Evolutionary conservation across 64 coral and sea anemone genomes (phyloP).

Genomic region (Stichodactyla mertensii): DNA sequence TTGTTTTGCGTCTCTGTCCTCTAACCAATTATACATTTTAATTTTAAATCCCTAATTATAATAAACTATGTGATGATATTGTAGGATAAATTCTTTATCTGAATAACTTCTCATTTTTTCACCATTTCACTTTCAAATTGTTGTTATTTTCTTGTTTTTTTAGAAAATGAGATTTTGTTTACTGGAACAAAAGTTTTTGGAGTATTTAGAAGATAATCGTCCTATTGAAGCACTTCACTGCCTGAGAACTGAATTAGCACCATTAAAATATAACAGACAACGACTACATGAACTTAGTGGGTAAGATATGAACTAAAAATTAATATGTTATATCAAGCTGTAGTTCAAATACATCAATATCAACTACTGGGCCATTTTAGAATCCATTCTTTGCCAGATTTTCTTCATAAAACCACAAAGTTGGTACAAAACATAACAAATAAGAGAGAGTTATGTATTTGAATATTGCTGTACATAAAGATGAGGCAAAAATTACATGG

Average conservation of each 20-base stretch:
- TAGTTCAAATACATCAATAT: not conserved
- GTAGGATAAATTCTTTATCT: not conserved
- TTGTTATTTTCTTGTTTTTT: not conserved
- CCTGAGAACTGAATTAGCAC: slow-evolving; percentile 89
- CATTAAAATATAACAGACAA: slow-evolving; percentile 85
- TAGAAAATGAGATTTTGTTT: slow-evolving; percentile 99
- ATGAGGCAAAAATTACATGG: not conserved
- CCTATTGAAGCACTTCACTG: slow-evolving; percentile 87
- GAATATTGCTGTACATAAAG: not conserved
- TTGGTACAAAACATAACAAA: not conserved
- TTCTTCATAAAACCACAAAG: not conserved
- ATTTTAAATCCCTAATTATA: not conserved
- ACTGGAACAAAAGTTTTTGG: slow-evolving; percentile 95
- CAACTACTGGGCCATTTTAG: not conserved
- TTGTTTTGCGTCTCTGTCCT: not conserved
- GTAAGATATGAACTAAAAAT: slow-evolving; percentile 41
- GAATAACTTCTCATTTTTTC: not conserved
- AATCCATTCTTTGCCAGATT: not conserved
- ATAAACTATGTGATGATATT: not conserved
- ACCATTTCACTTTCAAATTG: not conserved
- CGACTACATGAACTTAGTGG: slow-evolving; percentile 92
- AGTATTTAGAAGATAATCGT: slow-evolving; percentile 79
- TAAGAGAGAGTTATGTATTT: not conserved
- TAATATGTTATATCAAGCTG: not conserved
- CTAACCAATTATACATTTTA: not conserved